Evolutionary conservation across 2,113 vertebrate genomes (phyloP), one percentile per base, ranked within the genome.

Genomic region (Barnardius zonarius): DNA sequence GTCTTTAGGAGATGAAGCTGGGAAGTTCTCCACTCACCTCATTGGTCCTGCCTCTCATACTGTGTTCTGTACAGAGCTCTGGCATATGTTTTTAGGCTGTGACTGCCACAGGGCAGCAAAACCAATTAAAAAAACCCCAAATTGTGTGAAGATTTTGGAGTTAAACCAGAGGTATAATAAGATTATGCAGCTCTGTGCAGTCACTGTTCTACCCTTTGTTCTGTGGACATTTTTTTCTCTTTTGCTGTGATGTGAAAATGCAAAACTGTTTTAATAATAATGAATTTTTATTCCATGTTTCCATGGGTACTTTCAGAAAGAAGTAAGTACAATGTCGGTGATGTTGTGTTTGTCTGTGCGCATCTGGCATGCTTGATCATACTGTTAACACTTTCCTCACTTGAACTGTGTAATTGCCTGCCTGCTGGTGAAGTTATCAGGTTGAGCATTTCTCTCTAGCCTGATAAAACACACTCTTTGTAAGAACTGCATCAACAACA

Each of bases 271-370:
- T 96, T 94, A 97, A 95, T 95, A 96, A 95, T 85, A 67, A 88
- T 91, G 95, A 93, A 93, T 94, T 98, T 97, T 97, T 94, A 95
- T 98, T 97, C 92, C 96, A 88, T 97, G 97, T 97, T 97, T 98
- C 95, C 97, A 46, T 96, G 97, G 97, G 83, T 96, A 93, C 92
- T 97, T 95, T 96, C 95, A 98, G 97, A 97, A 98, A 94, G 94
- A 97, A 96, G 97, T 95, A 97, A 98, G 97, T 97, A 96, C 30
- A 77, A 27, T 0, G 13, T 64, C 19, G 55, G 69, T 80, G 82
- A 33, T 84, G 88, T 95, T 95, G 93, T 97, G 92, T 96, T 85
- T 83, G 95, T 97, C 88, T 96, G 78, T 96, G 97, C 86, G 86
- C 78, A 97, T 90, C 89, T 90, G 95, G 96, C 96, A 95, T 94